Conservation (phyloP, 2,888 invertebrate genomes). For the Philonicus albiceps region DNA sequence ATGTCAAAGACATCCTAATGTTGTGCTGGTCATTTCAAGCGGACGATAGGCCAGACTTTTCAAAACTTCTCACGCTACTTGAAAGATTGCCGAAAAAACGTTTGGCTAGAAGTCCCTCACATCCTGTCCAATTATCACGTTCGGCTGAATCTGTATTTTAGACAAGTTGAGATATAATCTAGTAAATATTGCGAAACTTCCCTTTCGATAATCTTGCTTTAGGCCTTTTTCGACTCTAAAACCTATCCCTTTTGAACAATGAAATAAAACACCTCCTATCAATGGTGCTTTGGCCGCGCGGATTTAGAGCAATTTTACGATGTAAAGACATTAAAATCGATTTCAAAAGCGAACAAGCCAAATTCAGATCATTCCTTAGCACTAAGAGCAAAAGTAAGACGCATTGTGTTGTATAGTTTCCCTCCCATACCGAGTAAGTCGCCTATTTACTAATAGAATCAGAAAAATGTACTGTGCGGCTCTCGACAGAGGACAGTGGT, state of each 20-base stretch:
- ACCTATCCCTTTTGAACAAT: background rate
- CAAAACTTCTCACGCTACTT: slow-evolving; percentile 81
- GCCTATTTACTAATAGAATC: background rate
- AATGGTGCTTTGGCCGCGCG: slow-evolving; percentile 12
- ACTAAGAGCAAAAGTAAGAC: background rate
- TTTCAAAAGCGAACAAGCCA: background rate
- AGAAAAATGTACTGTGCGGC: background rate
- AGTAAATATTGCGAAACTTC: background rate
- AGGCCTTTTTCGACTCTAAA: background rate
- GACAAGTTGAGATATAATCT: slow-evolving; percentile 50
- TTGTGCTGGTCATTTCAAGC: slow-evolving; percentile 93
- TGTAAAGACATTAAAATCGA: background rate
- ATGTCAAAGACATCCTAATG: slow-evolving; percentile 98
- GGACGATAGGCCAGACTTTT: slow-evolving; percentile 89
- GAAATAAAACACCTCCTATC: background rate
- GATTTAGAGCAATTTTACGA: slow-evolving; percentile 1
- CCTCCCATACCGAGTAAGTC: background rate
- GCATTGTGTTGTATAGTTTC: slow-evolving; percentile 8
- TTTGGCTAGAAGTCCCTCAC: slow-evolving; percentile 95
- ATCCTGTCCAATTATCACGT: slow-evolving; percentile 95
- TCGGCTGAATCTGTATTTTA: slow-evolving; percentile 96
- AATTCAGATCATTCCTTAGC: slow-evolving; percentile 24
- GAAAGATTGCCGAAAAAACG: slow-evolving; percentile 95
- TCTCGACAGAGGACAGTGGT: background rate
- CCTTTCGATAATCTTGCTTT: background rate